Evolutionary conservation across 2,797 vertebrate genomes (phyloP).

Genomic region (Tarsius wallacei): DNA sequence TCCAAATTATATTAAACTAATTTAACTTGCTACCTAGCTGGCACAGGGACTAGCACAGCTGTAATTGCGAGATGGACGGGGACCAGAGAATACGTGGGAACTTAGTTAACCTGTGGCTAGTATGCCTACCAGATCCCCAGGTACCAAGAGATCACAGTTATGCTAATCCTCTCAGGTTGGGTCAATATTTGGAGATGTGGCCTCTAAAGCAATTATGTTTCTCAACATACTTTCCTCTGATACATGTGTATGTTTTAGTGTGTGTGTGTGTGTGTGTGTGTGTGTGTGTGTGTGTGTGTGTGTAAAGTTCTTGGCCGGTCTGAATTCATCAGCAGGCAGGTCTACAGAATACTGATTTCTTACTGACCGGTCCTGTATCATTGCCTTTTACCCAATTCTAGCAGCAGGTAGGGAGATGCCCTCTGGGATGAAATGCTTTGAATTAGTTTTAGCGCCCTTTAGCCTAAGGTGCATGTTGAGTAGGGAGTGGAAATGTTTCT

Average conservation of each 20-base stretch:
- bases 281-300: background rate
- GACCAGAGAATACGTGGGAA: background rate
- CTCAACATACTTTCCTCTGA: background rate
- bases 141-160: background rate
- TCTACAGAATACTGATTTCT: background rate
- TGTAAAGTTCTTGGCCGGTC: background rate
- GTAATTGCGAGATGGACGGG: constrained; percentile 17
- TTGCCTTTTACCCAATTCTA: constrained; percentile 23
- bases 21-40: constrained; percentile 72
- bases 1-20: constrained; percentile 72
- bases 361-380: background rate
- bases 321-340: background rate
- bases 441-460: constrained; percentile 48
- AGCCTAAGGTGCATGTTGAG: background rate
- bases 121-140: background rate
- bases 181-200: constrained; percentile 27
- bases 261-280: background rate
- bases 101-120: background rate
- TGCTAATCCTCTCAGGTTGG: background rate
- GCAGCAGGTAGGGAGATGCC: background rate
- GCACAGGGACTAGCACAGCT: background rate
- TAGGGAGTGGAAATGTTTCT: background rate
- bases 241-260: background rate
- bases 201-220: constrained; percentile 37
- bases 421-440: background rate